Evolutionary conservation across 2,797 vertebrate genomes (phyloP).

Genomic region (Anas acuta): DNA sequence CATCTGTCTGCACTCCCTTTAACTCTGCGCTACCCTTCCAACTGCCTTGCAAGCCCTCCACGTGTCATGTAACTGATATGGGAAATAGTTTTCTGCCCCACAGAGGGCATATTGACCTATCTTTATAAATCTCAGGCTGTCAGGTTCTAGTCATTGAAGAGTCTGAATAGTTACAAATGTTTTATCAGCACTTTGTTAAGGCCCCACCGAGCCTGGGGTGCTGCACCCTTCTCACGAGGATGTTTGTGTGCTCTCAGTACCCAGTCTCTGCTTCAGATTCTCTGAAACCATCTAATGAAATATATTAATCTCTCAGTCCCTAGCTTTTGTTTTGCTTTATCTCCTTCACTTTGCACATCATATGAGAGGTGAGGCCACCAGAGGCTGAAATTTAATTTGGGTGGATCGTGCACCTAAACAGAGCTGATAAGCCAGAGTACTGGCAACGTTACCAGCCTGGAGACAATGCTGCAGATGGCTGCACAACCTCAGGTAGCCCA

Average conservation of each 20-base stretch:
- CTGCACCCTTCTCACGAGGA: neutral
- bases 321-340: constrained; percentile 15
- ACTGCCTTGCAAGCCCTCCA: fast-evolving
- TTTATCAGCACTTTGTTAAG: neutral
- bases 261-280: neutral
- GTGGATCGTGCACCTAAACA: neutral
- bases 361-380: neutral
- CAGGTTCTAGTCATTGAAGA: neutral
- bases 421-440: neutral
- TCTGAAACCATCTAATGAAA: neutral
- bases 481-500: neutral
- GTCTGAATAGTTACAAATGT: neutral
- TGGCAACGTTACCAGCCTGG: neutral
- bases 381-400: constrained; percentile 18
- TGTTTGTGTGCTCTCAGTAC: neutral
- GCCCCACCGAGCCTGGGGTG: neutral
- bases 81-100: neutral
- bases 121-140: neutral
- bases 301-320: neutral
- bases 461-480: neutral
- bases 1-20: neutral
- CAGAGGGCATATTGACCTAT: neutral
- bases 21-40: neutral
- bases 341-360: neutral
- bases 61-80: neutral